phyloP scores from a whole-genome alignment of 2,113 vertebrate species.

The Podilymbus podiceps region DNA sequence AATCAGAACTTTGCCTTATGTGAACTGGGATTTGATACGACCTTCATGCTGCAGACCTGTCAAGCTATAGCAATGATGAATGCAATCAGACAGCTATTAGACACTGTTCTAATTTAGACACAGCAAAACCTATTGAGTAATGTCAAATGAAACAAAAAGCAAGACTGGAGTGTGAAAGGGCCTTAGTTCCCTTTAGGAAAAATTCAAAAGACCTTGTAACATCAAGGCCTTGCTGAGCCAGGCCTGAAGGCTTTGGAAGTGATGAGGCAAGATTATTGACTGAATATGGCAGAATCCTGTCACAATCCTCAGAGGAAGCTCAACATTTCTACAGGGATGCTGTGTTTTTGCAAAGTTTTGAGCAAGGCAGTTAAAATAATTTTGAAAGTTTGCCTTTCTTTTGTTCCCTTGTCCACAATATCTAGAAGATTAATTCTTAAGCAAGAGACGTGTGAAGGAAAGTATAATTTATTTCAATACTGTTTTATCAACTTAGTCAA shows the following conservation, averaged over 20 bases:
- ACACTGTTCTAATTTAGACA: constrained; percentile 62
- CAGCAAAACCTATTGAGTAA: constrained; percentile 45
- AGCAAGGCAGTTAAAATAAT: not conserved
- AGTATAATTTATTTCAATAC: not conserved
- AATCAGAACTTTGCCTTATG: constrained; percentile 46
- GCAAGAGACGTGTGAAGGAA: not conserved
- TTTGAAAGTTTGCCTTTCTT: not conserved
- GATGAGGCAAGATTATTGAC: constrained; percentile 28
- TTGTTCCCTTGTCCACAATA: not conserved
- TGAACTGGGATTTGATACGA: constrained; percentile 58
- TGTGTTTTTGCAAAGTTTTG: not conserved
- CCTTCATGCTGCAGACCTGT: constrained; percentile 59
- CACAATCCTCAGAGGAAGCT: not conserved
- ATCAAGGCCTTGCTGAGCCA: constrained; percentile 22
- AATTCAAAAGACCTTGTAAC: constrained; percentile 53
- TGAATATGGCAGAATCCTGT: not conserved
- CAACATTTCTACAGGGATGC: not conserved
- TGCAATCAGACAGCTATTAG: constrained; percentile 68
- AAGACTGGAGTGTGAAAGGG: constrained; percentile 37
- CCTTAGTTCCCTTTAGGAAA: constrained; percentile 54
- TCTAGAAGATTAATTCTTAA: not conserved
- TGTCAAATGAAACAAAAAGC: constrained; percentile 62
- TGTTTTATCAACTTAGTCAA: not conserved
- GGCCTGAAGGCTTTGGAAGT: constrained; percentile 11
- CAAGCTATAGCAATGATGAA: constrained; percentile 54